phyloP scores from a whole-genome alignment of 2,113 vertebrate species.

The Sigmodon hispidus region DNA sequence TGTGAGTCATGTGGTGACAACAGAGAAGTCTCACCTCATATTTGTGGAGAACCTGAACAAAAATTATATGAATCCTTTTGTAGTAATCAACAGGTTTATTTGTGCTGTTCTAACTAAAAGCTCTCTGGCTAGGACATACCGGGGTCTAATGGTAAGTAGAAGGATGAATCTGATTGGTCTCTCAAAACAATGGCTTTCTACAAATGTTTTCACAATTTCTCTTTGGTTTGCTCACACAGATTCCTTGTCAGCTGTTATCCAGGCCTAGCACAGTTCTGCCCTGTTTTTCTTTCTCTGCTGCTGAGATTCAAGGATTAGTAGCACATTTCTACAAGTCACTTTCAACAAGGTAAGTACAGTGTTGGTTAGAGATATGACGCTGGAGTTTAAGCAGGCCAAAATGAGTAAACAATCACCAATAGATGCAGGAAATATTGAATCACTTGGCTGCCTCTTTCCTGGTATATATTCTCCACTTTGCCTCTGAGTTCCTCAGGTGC shows the following conservation, averaged over 20 bases:
- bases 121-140: background rate
- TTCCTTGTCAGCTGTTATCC: constrained; percentile 14
- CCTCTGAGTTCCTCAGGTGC: background rate
- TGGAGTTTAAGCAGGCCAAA: background rate
- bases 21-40: background rate
- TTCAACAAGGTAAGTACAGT: background rate
- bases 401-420: background rate
- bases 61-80: background rate
- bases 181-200: background rate
- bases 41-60: constrained; percentile 56
- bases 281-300: background rate
- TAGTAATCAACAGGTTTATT: constrained; percentile 35
- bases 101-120: constrained; percentile 55
- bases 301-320: background rate
- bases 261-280: background rate
- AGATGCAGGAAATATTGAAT: background rate
- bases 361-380: background rate
- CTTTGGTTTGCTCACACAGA: background rate
- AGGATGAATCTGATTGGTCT: background rate
- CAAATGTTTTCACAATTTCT: constrained; percentile 29
- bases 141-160: constrained; percentile 26
- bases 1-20: background rate
- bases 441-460: background rate
- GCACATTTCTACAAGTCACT: background rate
- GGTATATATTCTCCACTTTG: background rate